These are phyloP conservation scores for Dryocosmus kuriphilus DNA, from an alignment of 2,888 invertebrate genomes.

Conservation along the genomic window DNA sequence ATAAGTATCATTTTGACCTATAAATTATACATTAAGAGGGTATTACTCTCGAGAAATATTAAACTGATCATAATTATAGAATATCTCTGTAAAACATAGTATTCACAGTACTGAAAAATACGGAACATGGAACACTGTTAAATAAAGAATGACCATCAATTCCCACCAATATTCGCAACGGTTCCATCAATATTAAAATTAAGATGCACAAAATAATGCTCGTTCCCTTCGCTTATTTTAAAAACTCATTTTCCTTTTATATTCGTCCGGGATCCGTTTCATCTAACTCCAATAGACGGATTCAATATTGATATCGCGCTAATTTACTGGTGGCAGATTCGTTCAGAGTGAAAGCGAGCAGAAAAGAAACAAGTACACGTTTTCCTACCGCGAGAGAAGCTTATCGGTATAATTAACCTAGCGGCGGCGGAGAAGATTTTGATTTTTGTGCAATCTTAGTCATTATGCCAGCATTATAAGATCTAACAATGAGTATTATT, in stretches of 20 bases:
- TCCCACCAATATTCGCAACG: neutral
- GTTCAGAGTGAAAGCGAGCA: constrained; percentile 15
- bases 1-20: no score
- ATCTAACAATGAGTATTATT: constrained; percentile 14
- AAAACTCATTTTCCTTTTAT: neutral
- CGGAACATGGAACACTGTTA: neutral
- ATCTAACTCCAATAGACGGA: constrained; percentile 29
- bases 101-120: no score
- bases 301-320: constrained; percentile 23
- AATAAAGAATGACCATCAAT: neutral
- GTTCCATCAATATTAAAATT: neutral
- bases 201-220: neutral
- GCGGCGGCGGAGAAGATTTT: constrained; percentile 37
- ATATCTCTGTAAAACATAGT: no score
- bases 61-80: no score
- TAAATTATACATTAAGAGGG: no score
- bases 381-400: constrained; percentile 49
- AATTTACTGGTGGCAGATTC: neutral
- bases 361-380: constrained; percentile 29
- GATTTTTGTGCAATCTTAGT: constrained; percentile 54
- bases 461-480: constrained; percentile 42
- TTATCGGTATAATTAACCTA: constrained; percentile 65
- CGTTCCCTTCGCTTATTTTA: neutral
- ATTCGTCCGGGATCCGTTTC: constrained; percentile 2
- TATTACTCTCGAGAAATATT: no score